Base-by-base conservation (phyloP, 2,888 invertebrate species). In the Cylindroiulus punctatus region DNA sequence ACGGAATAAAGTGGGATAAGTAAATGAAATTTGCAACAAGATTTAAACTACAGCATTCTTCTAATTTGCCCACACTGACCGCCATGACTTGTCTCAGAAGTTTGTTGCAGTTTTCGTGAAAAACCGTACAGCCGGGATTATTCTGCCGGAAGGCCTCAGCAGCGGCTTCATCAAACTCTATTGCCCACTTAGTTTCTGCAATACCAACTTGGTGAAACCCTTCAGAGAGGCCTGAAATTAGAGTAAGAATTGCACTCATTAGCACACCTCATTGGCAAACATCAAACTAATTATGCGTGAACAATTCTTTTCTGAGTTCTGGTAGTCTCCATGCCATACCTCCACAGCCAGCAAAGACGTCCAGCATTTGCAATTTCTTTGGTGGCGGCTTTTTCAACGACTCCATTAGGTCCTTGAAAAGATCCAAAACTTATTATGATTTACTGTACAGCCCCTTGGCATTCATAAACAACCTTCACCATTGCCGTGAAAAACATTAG, bases 311-410 rank as follows among this genome's bases (percentile, higher is more conserved):
- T 65, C 17, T 36, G 36, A 36, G 36, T 36, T 36, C 36, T 36
- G 36, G 7, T 36, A n/a, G n/a, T n/a, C n/a, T n/a, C n/a, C n/a
- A 36, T 36, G 2, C 36, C 36, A 36, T 89, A 93, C 93, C 96
- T 81, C 96, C 96, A 90, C 96, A 96, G 0, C 96, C 96, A 88
- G 96, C 95, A 90, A 97, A 97, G 40, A 96, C 94, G 90, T 96
- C 96, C 89, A 97, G 91, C 65, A 94, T 93, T 88, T 93, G 91
- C 86, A 97, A 90, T 44, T 86, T 86, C 26, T 26, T 65, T 26
- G 22, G 65, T 7, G 4, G 26, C 8, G 65, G 8, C 26, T 65
- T 26, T 19, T 7, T 22, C 26, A 65, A 65, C 26, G 65, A 65
- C 26, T 26, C 26, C 22, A 26, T 65, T 4, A 65, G 65, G 4